Percentiles rank a stretch among this genome's conserved stretches.
These are phyloP conservation scores for Felis catus DNA, from an alignment of 2,113 vertebrate genomes.

Conservation along the genomic window DNA sequence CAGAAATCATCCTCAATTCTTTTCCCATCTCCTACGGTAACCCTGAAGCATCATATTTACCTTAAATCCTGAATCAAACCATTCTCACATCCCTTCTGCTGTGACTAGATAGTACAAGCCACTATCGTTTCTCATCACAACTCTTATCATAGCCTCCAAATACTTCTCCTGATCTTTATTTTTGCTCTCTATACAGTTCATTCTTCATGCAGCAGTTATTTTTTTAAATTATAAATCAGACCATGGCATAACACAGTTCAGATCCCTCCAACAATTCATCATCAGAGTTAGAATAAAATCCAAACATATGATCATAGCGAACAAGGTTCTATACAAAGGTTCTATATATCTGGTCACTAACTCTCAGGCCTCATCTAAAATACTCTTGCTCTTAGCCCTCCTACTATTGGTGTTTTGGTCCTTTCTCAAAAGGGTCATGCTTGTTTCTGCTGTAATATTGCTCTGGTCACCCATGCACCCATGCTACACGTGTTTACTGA, in stretches of 20 bases:
- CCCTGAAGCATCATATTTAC: background rate
- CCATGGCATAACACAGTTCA: background rate
- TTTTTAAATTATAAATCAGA: background rate
- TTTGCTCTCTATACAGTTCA: background rate
- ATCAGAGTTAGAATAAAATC: background rate
- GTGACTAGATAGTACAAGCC: background rate
- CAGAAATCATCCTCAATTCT: background rate
- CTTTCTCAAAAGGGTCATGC: background rate
- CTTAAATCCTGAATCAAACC: background rate
- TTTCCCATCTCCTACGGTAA: background rate
- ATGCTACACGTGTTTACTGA: background rate
- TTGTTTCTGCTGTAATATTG: background rate
- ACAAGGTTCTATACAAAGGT: background rate
- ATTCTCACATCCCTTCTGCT: background rate
- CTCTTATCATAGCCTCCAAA: background rate
- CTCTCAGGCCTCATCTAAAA: background rate
- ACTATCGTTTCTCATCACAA: background rate
- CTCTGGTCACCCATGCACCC: background rate
- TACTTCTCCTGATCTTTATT: background rate
- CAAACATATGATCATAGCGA: background rate
- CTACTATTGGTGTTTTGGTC: background rate
- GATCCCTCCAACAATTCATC: background rate
- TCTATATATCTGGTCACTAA: background rate
- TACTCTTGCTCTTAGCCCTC: background rate
- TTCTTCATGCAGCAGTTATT: background rate